These are phyloP conservation scores for Rhadinocentrus ornatus DNA, from an alignment of 2,797 vertebrate genomes.

Conservation along the genomic window DNA sequence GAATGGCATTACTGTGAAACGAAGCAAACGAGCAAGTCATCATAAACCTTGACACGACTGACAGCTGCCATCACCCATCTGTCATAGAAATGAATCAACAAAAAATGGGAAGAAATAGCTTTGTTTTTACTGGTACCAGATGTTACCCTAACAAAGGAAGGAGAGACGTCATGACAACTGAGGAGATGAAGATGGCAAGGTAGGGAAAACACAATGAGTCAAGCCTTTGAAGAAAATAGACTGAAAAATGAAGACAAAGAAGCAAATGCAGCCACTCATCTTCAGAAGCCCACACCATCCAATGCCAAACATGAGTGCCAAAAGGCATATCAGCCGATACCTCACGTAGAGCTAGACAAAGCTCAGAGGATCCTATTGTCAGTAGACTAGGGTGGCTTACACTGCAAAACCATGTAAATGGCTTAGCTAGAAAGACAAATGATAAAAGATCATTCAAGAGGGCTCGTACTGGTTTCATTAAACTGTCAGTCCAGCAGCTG, in stretches of 20 bases:
- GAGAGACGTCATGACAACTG: not conserved
- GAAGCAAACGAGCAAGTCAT: slow-evolving; percentile 47
- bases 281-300: not conserved
- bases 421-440: not conserved
- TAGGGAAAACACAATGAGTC: not conserved
- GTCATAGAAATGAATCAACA: slow-evolving; percentile 1
- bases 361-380: slow-evolving; percentile 1
- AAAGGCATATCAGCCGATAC: too few relatives aligned
- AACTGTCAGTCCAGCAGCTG: slow-evolving; percentile 20
- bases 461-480: slow-evolving; percentile 8
- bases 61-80: slow-evolving; percentile 46
- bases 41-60: slow-evolving; percentile 26
- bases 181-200: not conserved
- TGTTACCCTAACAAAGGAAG: slow-evolving; percentile 7
- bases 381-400: slow-evolving; percentile 1
- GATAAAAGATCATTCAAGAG: slow-evolving; percentile 3
- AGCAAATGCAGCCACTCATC: not conserved
- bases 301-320: not conserved
- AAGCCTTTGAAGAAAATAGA: not conserved
- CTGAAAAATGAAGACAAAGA: not conserved
- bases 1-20: slow-evolving; percentile 35
- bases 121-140: slow-evolving; percentile 5
- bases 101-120: not conserved
- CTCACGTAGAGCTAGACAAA: not conserved
- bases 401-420: not conserved